These are phyloP conservation scores for Megalops atlanticus DNA, from an alignment of 2,113 vertebrate species.

Conservation along the genomic window DNA sequence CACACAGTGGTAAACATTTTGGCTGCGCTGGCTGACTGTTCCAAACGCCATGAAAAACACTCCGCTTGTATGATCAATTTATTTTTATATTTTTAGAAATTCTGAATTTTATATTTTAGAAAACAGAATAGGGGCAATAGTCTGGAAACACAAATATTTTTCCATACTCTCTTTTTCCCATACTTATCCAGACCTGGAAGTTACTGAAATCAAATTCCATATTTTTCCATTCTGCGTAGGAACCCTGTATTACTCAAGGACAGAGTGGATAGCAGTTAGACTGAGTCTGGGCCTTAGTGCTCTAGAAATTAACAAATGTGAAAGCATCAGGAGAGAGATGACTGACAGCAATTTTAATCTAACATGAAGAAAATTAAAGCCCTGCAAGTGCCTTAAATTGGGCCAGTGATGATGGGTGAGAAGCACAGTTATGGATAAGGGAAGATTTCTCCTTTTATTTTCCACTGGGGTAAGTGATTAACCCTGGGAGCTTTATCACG, in stretches of 20 bases:
- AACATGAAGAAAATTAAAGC: slow-evolving; percentile 49
- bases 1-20: too few relatives aligned
- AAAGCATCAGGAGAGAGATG: slow-evolving; percentile 44
- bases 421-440: neutral
- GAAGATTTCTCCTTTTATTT: slow-evolving; percentile 42
- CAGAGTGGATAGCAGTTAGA: neutral
- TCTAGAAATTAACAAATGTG: slow-evolving; percentile 49
- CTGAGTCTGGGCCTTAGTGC: neutral
- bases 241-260: neutral
- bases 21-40: too few relatives aligned
- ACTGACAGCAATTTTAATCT: slow-evolving; percentile 64
- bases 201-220: too few relatives aligned
- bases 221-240: too few relatives aligned
- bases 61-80: too few relatives aligned
- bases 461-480: slow-evolving; percentile 59
- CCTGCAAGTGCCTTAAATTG: slow-evolving; percentile 38
- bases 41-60: too few relatives aligned
- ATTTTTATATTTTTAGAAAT: too few relatives aligned
- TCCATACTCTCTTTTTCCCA: too few relatives aligned
- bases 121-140: too few relatives aligned
- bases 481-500: slow-evolving; percentile 54
- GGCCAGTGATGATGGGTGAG: slow-evolving; percentile 21
- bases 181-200: too few relatives aligned
- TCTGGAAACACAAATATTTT: too few relatives aligned
- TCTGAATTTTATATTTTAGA: too few relatives aligned